Base-by-base conservation (phyloP, 64 coral and sea anemone species). In the Montipora efflorescens region DNA sequence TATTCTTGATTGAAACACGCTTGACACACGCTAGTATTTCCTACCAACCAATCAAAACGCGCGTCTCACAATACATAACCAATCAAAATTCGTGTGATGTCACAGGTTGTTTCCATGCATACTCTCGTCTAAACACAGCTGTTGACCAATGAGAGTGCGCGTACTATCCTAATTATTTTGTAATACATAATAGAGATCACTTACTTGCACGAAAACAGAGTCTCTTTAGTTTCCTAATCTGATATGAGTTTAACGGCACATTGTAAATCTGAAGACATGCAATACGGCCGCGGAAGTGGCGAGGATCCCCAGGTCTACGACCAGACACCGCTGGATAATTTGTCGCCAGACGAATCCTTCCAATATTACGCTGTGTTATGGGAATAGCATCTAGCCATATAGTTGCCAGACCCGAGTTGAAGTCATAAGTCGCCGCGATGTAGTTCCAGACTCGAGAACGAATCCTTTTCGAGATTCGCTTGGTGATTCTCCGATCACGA, bases 211-310 rank as follows among this genome's bases (percentile, higher is more conserved):
- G 85, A 25, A 88, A 93, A 59, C 92, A 93, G 28, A 53, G 87
- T 67, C 78, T 87, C 62, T 93, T 93, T 0, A 93, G 75, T 73
- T 55, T 64, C 11, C 84, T 87, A 14, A 93, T 78, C 92, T 93
- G 92, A 67, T 93, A 93, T 14, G 79, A 85, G 57, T 93, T 93
- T 18, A 93, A 59, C 11, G 92, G 75, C 7, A 81, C 62, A 28
- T 88, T 87, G 75, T 93, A 93, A 48, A 93, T 80, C 66, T 93
- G 92, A 21, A 93, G 59, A 47, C 92, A 93, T 7, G 92, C 73
- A 5, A 93, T 93, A 12, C 82, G 50, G 47, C 92, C 92, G 69
- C 92, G 83, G 84, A 93, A 93, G 75, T 88, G 77, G 19, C 75
- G 69, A 11, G 61, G 77, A 72, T 81, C 87, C 9, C 92, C 72